Conservation (phyloP, 2,797 vertebrate genomes). For the Channa striata region DNA sequence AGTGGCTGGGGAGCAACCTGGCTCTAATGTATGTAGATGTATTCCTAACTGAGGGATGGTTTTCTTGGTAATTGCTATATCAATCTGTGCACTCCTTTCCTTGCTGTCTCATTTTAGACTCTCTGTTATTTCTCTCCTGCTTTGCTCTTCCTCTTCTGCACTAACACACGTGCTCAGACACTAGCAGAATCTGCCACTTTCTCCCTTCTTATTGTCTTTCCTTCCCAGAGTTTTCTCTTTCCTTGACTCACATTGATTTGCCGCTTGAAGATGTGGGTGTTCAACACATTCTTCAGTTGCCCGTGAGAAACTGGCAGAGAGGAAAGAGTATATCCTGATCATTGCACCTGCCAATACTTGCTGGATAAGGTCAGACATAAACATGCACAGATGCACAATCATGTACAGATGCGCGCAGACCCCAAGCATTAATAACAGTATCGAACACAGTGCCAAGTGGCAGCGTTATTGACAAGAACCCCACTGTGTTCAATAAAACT, state of each 20-base stretch:
- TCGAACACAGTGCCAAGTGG: constrained; percentile 42
- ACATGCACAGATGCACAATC: constrained; percentile 36
- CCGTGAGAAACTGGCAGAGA: constrained; percentile 38
- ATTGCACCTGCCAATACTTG: constrained; percentile 9
- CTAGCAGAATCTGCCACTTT: constrained; percentile 4
- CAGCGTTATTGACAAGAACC: constrained; percentile 66
- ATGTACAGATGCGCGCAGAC: constrained; percentile 32
- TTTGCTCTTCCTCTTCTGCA: constrained; percentile 20
- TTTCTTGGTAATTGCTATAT: constrained; percentile 85
- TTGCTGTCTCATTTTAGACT: constrained; percentile 71
- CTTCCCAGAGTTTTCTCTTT: constrained; percentile 35
- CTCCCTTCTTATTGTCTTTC: constrained; percentile 23
- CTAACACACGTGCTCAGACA: constrained; percentile 10
- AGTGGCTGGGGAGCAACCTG: constrained; percentile 64
- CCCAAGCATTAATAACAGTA: constrained; percentile 54
- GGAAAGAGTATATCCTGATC: constrained; percentile 36
- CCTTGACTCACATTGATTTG: constrained; percentile 50
- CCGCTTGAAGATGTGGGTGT: constrained; percentile 44
- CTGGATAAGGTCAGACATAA: constrained; percentile 42
- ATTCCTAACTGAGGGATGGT: constrained; percentile 82
- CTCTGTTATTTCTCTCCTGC: constrained; percentile 54
- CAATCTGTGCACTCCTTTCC: constrained; percentile 80
- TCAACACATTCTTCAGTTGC: constrained; percentile 39
- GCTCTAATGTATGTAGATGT: constrained; percentile 84
- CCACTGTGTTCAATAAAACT: constrained; percentile 70